phyloP scores from a whole-genome alignment of 2,113 vertebrate species.

The Sinocyclocheilus anophthalmus region DNA sequence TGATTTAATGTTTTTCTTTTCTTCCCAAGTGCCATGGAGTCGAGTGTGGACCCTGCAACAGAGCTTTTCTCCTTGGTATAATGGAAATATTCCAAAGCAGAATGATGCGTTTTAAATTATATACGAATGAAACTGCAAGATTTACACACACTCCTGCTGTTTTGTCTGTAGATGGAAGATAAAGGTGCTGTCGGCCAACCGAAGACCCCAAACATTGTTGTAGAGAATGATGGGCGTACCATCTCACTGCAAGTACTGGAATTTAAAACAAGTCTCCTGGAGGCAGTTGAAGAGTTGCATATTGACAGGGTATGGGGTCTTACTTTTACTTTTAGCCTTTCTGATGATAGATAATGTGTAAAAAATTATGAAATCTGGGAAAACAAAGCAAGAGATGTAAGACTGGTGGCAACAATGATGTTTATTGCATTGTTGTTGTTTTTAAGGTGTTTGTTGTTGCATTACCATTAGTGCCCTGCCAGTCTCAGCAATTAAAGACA shows the following conservation, averaged over 20 bases:
- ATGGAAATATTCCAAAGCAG: background rate
- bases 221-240: slow-evolving; percentile 74
- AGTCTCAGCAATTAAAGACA: background rate
- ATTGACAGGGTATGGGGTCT: slow-evolving; percentile 82
- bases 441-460: background rate
- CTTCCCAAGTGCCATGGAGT: slow-evolving; percentile 29
- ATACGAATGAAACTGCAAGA: background rate
- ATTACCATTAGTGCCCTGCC: background rate
- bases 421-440: background rate
- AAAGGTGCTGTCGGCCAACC: slow-evolving; percentile 43
- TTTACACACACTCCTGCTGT: slow-evolving; percentile 4
- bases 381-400: background rate
- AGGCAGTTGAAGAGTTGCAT: slow-evolving; percentile 87
- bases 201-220: slow-evolving; percentile 41
- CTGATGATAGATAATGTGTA: background rate
- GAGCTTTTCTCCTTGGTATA: slow-evolving; percentile 16
- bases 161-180: slow-evolving; percentile 36
- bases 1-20: background rate
- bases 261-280: slow-evolving; percentile 86
- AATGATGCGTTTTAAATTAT: slow-evolving; percentile 12
- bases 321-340: background rate
- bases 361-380: background rate
- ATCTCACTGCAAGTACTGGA: slow-evolving; percentile 84
- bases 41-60: background rate
- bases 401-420: background rate